Base-by-base conservation (phyloP, 2,888 invertebrate genomes). In the Caenorhabditis macrosperma region DNA sequence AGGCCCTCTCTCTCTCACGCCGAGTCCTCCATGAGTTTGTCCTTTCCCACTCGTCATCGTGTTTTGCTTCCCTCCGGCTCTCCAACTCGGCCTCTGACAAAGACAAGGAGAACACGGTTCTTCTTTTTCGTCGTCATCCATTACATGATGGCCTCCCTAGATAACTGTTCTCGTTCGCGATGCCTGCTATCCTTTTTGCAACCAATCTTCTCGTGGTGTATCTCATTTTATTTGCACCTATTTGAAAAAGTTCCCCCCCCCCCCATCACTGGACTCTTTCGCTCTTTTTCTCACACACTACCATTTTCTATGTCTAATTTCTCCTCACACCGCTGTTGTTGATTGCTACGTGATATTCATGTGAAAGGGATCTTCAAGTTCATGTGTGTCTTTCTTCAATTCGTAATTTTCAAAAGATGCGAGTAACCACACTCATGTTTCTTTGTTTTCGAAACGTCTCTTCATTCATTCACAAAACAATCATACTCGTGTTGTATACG, bases 201-300 rank as follows among this genome's bases (percentile, higher is more conserved):
- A 17, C 28, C 26, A 30, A 17, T 10, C n/a, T 55, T 44, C 26
- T 59, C 28, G n/a, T 22, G 26, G 22, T 38, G 26, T 12, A 28
- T 52, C 50, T 12, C n/a, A 44, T 44, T 54, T n/a, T 61, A 22
- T 75, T 59, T 66, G 66, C 66, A 75, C 75, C 60, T 35, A 64
- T 59, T 75, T 66, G 66, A 67, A 75, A 66, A 59, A 57, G 75
- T 64, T 55, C 41, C 38, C 55, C 64, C 33, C 38, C 54, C n/a
- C 68, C 28, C 33, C 66, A n/a, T 66, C 35, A 26, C 44, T 41
- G 28, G 55, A 33, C 38, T 15, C 35, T 68, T 54, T 30, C 57
- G 9, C n/a, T 17, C 30, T 26, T 15, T 26, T 33, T 22, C 35
- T 30, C 20, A 9, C 17, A 46, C n/a, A 24, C 41, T 20, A 17